Evolutionary conservation across 2,888 invertebrate species (phyloP).

Genomic region (Ennomos erosarius): DNA sequence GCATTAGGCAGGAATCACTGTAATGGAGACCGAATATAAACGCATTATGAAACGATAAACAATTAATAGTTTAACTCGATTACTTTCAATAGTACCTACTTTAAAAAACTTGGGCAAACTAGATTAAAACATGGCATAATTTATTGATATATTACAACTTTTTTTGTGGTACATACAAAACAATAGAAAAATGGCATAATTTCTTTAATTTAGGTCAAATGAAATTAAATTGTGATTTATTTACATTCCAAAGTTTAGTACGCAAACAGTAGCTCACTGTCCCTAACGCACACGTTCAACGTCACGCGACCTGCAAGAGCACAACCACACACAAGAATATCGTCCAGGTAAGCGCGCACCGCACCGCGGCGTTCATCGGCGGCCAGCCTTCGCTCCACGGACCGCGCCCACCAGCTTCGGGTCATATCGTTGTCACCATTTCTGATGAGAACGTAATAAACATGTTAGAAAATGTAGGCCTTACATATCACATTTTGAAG

Average conservation of each 20-base stretch:
- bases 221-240: neutral
- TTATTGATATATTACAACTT: too few species aligned
- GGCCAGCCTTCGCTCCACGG: constrained; percentile 75
- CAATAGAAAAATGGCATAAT: too few species aligned
- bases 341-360: constrained; percentile 29
- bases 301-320: constrained; percentile 51
- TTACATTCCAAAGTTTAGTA: constrained; percentile 15
- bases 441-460: constrained; percentile 48
- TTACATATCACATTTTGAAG: too few species aligned
- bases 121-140: too few species aligned
- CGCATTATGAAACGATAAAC: neutral
- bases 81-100: too few species aligned
- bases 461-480: neutral
- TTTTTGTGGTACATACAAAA: too few species aligned
- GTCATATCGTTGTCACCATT: constrained; percentile 80
- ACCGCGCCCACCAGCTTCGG: constrained; percentile 64
- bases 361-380: constrained; percentile 47
- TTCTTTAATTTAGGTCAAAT: neutral
- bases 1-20: constrained; percentile 12
- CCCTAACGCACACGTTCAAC: constrained; percentile 29
- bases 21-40: neutral
- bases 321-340: constrained; percentile 38
- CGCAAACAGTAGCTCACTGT: constrained; percentile 22
- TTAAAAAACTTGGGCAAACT: too few species aligned
- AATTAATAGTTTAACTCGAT: too few species aligned